Conservation (phyloP, 2,797 vertebrate species). For the Sebastiscus albofasciatus region DNA sequence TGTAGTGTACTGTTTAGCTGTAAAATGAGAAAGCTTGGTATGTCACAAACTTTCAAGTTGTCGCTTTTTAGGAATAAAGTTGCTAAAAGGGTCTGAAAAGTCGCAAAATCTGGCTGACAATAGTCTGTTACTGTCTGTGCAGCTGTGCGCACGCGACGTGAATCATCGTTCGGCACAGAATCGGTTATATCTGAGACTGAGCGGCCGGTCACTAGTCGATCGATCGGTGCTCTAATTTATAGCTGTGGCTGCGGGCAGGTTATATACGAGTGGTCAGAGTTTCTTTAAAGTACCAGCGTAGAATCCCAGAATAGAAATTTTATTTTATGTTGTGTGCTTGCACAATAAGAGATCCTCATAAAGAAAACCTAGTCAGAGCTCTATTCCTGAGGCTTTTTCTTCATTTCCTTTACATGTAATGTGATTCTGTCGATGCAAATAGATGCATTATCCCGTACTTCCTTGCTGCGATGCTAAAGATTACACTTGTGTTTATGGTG, state of each 20-base stretch:
- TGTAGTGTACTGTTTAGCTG: too few relatives aligned
- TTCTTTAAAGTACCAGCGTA: conserved; percentile 10
- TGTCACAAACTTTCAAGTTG: too few relatives aligned
- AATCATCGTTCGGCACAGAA: background rate
- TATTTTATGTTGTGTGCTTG: conserved; percentile 7
- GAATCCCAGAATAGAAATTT: background rate
- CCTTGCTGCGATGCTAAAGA: background rate
- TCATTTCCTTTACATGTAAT: background rate
- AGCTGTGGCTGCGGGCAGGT: conserved; percentile 5
- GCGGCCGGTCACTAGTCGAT: background rate
- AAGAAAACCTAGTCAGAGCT: conserved; percentile 1
- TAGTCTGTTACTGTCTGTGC: too few relatives aligned
- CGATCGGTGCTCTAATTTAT: background rate
- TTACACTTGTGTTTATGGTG: background rate
- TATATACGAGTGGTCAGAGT: conserved; percentile 14
- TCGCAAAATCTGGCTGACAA: too few relatives aligned
- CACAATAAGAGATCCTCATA: background rate
- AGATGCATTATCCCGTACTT: background rate
- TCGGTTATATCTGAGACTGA: background rate
- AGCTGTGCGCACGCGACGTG: too few relatives aligned
- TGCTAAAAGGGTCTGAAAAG: too few relatives aligned
- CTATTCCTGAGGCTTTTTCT: background rate
- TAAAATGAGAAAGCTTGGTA: too few relatives aligned
- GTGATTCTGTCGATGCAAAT: background rate
- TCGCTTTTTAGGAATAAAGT: too few relatives aligned